phyloP scores from a whole-genome alignment of 2,888 invertebrate genomes.

The Oxytorus armatus region DNA sequence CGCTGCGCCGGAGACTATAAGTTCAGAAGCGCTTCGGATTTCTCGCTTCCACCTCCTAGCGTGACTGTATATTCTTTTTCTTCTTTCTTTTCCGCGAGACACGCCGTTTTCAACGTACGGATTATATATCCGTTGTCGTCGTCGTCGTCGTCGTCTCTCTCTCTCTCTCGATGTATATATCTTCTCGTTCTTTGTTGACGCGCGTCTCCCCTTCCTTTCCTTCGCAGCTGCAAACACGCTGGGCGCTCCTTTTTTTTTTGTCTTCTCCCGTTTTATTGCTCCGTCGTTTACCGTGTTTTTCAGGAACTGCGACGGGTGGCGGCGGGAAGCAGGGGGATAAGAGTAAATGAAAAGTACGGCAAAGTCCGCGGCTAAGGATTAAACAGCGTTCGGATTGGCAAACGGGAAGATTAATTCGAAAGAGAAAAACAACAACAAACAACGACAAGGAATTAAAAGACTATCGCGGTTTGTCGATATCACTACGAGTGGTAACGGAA shows the following conservation, averaged over 20 bases:
- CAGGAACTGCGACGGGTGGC: too few relatives aligned
- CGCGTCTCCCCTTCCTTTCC: background rate
- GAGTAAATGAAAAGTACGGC: background rate
- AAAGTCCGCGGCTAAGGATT: too few relatives aligned
- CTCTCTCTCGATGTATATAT: conserved; percentile 48
- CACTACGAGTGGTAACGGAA: too few relatives aligned
- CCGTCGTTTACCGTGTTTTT: conserved; percentile 40
- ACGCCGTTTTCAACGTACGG: conserved; percentile 36
- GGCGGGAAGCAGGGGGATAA: background rate
- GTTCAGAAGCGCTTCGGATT: too few relatives aligned
- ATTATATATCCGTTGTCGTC: conserved; percentile 52
- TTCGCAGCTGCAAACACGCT: conserved; percentile 61
- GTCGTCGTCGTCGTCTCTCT: conserved; percentile 38
- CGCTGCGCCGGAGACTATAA: too few relatives aligned
- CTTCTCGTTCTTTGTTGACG: conserved; percentile 38
- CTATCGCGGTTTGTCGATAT: too few relatives aligned
- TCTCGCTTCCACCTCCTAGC: too few relatives aligned
- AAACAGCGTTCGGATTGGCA: conserved; percentile 2
- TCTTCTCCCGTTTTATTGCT: conserved; percentile 10
- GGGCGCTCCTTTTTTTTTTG: conserved; percentile 45
- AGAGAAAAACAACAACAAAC: too few relatives aligned
- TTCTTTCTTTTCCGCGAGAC: too few relatives aligned
- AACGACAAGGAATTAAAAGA: too few relatives aligned
- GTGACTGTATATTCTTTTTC: too few relatives aligned
- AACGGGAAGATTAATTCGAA: background rate